These are phyloP conservation scores for Dorcus parallelipipedus DNA, from an alignment of 2,888 invertebrate genomes.

Conservation along the genomic window DNA sequence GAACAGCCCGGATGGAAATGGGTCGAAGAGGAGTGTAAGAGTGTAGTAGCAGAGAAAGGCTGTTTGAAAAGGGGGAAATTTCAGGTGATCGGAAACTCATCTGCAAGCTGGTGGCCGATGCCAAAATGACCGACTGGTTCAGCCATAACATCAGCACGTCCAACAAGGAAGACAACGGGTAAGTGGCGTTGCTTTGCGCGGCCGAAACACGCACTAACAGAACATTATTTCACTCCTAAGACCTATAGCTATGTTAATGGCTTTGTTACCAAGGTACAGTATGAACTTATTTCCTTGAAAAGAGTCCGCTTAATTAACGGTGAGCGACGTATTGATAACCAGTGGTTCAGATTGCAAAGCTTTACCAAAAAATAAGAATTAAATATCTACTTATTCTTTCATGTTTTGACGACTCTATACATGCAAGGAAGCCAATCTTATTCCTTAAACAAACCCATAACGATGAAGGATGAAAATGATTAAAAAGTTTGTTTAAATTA, in stretches of 20 bases:
- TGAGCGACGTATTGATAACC: too few relatives aligned
- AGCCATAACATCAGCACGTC: constrained; percentile 68
- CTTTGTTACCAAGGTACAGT: constrained; percentile 90
- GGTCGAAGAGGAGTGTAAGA: constrained; percentile 45
- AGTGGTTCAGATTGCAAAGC: too few relatives aligned
- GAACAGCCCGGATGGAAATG: constrained; percentile 82
- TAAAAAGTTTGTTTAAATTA: too few relatives aligned
- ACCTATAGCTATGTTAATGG: constrained; percentile 91
- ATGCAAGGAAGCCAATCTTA: too few relatives aligned
- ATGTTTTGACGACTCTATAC: too few relatives aligned
- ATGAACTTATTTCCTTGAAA: constrained; percentile 22
- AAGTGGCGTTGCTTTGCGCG: constrained; percentile 38
- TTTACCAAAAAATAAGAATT: too few relatives aligned
- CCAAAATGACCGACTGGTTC: constrained; percentile 84
- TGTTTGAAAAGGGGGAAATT: constrained; percentile 29
- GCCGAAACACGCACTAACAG: constrained; percentile 28
- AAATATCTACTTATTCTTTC: too few relatives aligned
- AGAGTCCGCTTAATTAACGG: too few relatives aligned
- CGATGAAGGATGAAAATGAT: too few relatives aligned
- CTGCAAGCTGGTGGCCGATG: constrained; percentile 83
- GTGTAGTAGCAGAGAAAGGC: not conserved
- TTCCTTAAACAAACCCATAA: too few relatives aligned
- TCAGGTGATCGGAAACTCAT: constrained; percentile 82
- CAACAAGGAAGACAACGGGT: constrained; percentile 70
- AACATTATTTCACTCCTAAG: constrained; percentile 35